Base-by-base conservation (phyloP, 2,888 invertebrate genomes). In the Malacosoma neustria region DNA sequence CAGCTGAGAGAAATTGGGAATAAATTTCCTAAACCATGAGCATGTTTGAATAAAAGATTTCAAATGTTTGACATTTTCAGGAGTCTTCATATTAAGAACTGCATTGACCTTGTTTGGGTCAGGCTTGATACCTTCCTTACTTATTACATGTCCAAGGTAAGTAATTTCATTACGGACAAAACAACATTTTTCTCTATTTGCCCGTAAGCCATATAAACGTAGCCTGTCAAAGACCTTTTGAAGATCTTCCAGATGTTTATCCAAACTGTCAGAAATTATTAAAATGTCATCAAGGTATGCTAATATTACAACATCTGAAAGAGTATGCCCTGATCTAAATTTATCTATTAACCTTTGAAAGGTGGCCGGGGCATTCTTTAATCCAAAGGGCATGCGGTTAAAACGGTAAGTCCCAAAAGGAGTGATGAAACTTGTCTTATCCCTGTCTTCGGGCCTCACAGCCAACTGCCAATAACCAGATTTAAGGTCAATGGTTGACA, bases 1-100 rank as follows among this genome's bases (percentile, higher is more conserved):
- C 0, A 63, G 42, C 11, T 43, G 30, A 0, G 50, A 38, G 22
- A 51, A 54, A 1, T 47, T 32, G 0, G 45, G 40, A 2, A 56
- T 44, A 30, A 58, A 61, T 29, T 51, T 53, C 2, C 63, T 35
- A 35, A 56, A 66, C 64, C 64, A 66, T 0, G 63, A 60, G 38
- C 61, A 62, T 1, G 48, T 58, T 35, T 52, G 51, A 0, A 57
- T 13, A 14, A 57, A 57, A 0, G 48, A 36, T 5, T 34, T 33
- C 2, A 54, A 32, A 1, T 54, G 49, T 30, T 50, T 39, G 0
- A 53, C 14, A 14, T 30, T 39, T 1, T 13, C 30, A 6, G 52
- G 54, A 13, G 35, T 34, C 11, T 42, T 40, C 48, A 49, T 49
- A 0, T 48, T 36, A 0, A 42, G 1, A 2, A 54, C 30, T 0